Evolutionary conservation across 2,888 invertebrate genomes (phyloP).

Genomic region (Brachycybe producta): DNA sequence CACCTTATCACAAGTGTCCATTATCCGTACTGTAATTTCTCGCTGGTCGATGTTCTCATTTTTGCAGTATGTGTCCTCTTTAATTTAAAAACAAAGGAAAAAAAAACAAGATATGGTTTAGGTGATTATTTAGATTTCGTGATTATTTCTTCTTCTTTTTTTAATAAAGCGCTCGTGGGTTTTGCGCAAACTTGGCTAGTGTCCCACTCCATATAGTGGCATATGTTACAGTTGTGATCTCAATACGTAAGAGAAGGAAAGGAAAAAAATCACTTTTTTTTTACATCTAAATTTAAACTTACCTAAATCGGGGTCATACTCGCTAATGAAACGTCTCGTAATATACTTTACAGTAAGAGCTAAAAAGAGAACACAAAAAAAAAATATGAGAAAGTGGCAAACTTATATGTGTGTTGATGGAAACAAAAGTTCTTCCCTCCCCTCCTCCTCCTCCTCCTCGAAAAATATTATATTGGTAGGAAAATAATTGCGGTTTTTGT

Average conservation of each 20-base stretch:
- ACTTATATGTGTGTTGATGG: constrained; percentile 18
- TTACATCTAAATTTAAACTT: constrained; percentile 22
- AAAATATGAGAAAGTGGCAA: constrained; percentile 7
- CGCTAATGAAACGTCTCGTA: constrained; percentile 38
- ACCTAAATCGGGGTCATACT: constrained; percentile 38
- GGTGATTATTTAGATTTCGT: too few species aligned
- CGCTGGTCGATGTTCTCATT: constrained; percentile 34
- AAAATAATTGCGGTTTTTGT: too few species aligned
- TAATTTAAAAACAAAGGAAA: constrained; percentile 16
- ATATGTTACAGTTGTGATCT: too few species aligned
- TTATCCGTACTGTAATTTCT: constrained; percentile 34
- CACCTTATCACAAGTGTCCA: constrained; percentile 40
- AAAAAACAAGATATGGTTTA: neutral
- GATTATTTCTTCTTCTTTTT: neutral
- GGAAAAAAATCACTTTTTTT: too few species aligned
- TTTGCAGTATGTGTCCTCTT: constrained; percentile 39
- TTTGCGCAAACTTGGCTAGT: too few species aligned
- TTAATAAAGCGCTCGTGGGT: neutral
- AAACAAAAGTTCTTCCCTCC: too few species aligned
- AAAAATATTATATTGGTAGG: too few species aligned
- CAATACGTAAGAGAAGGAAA: too few species aligned
- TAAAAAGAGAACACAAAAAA: constrained; percentile 34
- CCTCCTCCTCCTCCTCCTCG: too few species aligned
- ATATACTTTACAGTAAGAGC: constrained; percentile 39
- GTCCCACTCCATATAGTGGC: too few species aligned